Base-by-base conservation (phyloP, 2,888 invertebrate genomes). In the Caenorhabditis sp. region DNA sequence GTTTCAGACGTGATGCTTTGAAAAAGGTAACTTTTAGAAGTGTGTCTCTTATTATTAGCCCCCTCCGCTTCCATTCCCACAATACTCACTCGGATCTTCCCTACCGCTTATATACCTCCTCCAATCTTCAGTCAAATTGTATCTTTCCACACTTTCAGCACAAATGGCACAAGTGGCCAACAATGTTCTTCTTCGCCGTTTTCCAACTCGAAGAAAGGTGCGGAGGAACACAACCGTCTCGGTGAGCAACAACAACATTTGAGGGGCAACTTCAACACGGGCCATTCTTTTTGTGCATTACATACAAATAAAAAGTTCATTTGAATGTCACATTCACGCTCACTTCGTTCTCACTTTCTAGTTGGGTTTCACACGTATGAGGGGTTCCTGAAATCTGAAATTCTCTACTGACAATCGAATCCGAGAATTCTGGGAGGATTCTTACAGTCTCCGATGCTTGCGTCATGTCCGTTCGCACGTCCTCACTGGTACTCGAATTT, bases 81-180 rank as follows among this genome's bases (percentile, higher is more conserved):
- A 26, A 27, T 45, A 41, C 35, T 5, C 22, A 61, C 26, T 35
- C 24, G 13, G 13, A n/a, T 24, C 17, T 35, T 46, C 52, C 37
- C 24, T 27, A n/a, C n/a, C 26, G 46, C 65, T 55, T 56, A 50
- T 8, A 37, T n/a, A 17, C 46, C 35, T 15, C 8, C 22, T 50
- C n/a, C 27, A 17, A 15, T n/a, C n/a, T n/a, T n/a, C n/a, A n/a
- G n/a, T 26, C 39, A 7, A 26, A 26, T 41, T 1, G 9, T 11
- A 37, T 41, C 22, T 32, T 8, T 4, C 7, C 35, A 7, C 0
- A 58, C 22, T 43, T 79, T 53, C 79, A 86, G 87, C 85, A n/a
- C 87, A 86, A 82, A 85, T 87, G 84, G 82, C 86, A 2, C 82
- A 83, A 17, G 82, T 84, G 32, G 87, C 86, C 9, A 88, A 87